Base-by-base conservation (phyloP, 2,113 vertebrate species). In the Grus americana region DNA sequence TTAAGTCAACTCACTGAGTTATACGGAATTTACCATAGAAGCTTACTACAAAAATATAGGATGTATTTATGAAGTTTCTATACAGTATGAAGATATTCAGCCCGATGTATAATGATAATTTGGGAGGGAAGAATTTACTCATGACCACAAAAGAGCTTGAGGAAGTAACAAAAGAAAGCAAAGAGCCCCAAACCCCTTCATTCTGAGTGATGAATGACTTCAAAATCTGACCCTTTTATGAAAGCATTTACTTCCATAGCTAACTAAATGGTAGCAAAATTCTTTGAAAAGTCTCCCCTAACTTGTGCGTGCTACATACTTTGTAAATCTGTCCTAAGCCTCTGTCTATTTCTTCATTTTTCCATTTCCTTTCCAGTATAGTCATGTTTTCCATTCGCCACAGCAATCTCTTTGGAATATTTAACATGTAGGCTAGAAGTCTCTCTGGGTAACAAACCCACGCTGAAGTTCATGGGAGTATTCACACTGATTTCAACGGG, bases 301-400 rank as follows among this genome's bases (percentile, higher is more conserved):
- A 36, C 40, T 72, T 88, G 8, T 76, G 40, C 9, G 1, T 54
- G 27, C 81, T 82, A 57, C 62, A 91, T 82, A 76, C 40, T 74
- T 90, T 17, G 54, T 32, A 94, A 95, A 88, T 93, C 54, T 93
- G 21, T 88, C 70, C 85, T 88, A 79, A 91, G n/a, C 36, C 26
- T 92, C 62, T 42, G 54, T 47, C 47, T 71, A 36, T 57, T 74
- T 67, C 61, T 79, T 84, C 7, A 0, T 79, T 79, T 95, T 94
- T 88, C 76, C 71, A 86, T 86, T 92, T 96, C 58, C 87, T 90
- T 88, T 90, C 54, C 67, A 70, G 27, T 76, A 27, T 6, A 78
- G 36, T 90, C 70, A 92, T 73, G 42, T 90, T 96, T 90, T 94
- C 90, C 90, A 86, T 86, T 72, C 22, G 30, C 50, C 3, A 5